A percentile compares a stretch with the other conserved stretches of the same genome.
These are phyloP conservation scores for Bugula neritina DNA, from an alignment of 2,888 invertebrate species.

Conservation along the genomic window DNA sequence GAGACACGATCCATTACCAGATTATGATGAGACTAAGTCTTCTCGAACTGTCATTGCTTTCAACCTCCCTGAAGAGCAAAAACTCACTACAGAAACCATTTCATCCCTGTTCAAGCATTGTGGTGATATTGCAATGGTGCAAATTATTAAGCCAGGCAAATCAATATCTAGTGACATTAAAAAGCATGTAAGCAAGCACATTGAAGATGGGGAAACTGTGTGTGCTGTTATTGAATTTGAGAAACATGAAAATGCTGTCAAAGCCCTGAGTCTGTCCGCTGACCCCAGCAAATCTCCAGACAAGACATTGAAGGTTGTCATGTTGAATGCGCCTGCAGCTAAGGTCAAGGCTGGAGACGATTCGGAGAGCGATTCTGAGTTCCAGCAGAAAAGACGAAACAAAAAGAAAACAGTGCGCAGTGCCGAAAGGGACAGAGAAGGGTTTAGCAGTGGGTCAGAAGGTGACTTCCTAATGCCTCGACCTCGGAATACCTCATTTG, in stretches of 20 bases:
- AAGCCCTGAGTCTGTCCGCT: conserved; percentile 62
- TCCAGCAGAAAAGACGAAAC: conserved; percentile 35
- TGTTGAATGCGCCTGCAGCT: conserved; percentile 36
- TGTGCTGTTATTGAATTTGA: conserved; percentile 88
- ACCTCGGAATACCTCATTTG: conserved; percentile 41
- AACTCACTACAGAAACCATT: conserved; percentile 80
- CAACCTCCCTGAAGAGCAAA: conserved; percentile 70
- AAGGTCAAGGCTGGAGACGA: conserved; percentile 28
- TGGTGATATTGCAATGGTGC: conserved; percentile 81
- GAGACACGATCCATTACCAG: conserved; percentile 75
- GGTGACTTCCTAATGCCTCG: conserved; percentile 39
- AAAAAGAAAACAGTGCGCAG: conserved; percentile 37
- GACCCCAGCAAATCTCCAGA: conserved; percentile 40
- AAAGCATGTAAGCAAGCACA: conserved; percentile 82
- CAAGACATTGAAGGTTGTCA: conserved; percentile 50
- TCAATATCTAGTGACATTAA: conserved; percentile 84
- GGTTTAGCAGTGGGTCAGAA: conserved; percentile 49
- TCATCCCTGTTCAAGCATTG: conserved; percentile 80
- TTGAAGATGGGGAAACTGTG: conserved; percentile 72
- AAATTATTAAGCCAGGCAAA: conserved; percentile 74
- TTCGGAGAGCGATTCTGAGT: conserved; percentile 36
- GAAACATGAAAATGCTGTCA: conserved; percentile 75
- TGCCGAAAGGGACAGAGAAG: conserved; percentile 40
- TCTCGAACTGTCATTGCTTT: conserved; percentile 84
- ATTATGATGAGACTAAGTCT: conserved; percentile 84